phyloP scores from a whole-genome alignment of 1,140 invertebrate species.

The Drosophila ogumai region DNA sequence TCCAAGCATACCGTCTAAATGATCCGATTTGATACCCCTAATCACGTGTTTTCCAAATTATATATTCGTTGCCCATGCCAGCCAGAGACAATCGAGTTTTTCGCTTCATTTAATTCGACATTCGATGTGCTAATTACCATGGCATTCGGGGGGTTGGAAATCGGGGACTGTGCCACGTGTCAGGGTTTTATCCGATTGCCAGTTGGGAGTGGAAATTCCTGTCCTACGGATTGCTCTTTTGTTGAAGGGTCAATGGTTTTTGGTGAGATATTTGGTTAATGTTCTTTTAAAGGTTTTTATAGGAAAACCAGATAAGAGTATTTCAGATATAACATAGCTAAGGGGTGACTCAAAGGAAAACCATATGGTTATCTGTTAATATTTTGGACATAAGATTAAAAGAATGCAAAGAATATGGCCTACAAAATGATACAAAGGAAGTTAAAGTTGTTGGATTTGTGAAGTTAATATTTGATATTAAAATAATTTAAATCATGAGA shows the following conservation, averaged over 20 bases:
- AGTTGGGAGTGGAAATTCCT: slow-evolving; percentile 12
- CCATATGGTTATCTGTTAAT: not conserved
- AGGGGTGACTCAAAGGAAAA: not conserved
- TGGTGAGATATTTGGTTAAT: not conserved
- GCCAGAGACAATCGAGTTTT: slow-evolving; percentile 56
- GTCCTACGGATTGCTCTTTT: not conserved
- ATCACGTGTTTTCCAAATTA: slow-evolving; percentile 1
- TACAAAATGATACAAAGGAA: too few relatives aligned
- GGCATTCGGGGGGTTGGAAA: not conserved
- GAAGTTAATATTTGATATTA: too few relatives aligned
- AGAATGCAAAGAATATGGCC: not conserved
- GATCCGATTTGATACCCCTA: not conserved
- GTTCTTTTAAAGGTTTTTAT: not conserved
- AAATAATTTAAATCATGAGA: too few relatives aligned
- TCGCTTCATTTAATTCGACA: slow-evolving; percentile 63
- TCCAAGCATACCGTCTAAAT: slow-evolving; percentile 7
- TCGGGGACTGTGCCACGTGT: slow-evolving; percentile 22
- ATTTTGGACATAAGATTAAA: not conserved
- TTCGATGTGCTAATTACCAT: slow-evolving; percentile 59
- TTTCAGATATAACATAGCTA: not conserved
- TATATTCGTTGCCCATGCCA: slow-evolving; percentile 27
- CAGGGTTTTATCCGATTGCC: slow-evolving; percentile 24
- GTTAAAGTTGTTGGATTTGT: too few relatives aligned
- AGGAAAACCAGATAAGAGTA: not conserved
- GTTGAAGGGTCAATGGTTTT: not conserved